phyloP scores from a whole-genome alignment of 1,140 invertebrate species.

The Cotesia chilonis region DNA sequence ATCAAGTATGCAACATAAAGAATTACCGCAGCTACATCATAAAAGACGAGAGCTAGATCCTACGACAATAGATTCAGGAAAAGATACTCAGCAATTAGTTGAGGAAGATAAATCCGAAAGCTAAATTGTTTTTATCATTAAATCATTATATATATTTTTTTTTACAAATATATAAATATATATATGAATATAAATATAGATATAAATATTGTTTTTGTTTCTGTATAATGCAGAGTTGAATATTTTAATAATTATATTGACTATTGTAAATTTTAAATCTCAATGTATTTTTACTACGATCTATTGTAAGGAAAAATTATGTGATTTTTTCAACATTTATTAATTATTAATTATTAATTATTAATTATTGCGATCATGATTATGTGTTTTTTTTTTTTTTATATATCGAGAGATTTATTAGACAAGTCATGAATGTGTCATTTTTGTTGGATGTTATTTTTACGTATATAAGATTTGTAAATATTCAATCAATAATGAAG shows the following conservation, averaged over 20 bases:
- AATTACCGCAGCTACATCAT: conserved; percentile 77
- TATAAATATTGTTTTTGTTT: conserved; percentile 4
- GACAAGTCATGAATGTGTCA: conserved; percentile 51
- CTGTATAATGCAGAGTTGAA: conserved; percentile 42
- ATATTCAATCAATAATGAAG: conserved; percentile 30
- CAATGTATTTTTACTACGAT: no score
- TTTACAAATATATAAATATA: no score
- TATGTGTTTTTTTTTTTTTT: not conserved
- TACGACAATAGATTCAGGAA: conserved; percentile 83
- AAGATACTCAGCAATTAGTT: conserved; percentile 89
- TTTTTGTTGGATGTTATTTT: conserved; percentile 36
- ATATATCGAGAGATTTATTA: conserved; percentile 42
- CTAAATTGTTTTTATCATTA: conserved; percentile 40
- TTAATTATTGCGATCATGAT: no score
- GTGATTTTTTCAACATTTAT: conserved; percentile 9
- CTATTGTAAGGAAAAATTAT: not conserved
- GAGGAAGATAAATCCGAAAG: conserved; percentile 82
- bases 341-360: not conserved
- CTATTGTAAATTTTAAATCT: no score
- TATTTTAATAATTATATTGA: no score
- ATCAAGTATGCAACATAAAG: conserved; percentile 80
- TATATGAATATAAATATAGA: conserved; percentile 3
- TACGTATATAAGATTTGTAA: conserved; percentile 31
- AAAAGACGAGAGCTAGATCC: conserved; percentile 84
- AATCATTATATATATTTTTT: conserved; percentile 17